Conservation (phyloP, 2,113 vertebrate genomes). For the Podarcis cretensis region DNA sequence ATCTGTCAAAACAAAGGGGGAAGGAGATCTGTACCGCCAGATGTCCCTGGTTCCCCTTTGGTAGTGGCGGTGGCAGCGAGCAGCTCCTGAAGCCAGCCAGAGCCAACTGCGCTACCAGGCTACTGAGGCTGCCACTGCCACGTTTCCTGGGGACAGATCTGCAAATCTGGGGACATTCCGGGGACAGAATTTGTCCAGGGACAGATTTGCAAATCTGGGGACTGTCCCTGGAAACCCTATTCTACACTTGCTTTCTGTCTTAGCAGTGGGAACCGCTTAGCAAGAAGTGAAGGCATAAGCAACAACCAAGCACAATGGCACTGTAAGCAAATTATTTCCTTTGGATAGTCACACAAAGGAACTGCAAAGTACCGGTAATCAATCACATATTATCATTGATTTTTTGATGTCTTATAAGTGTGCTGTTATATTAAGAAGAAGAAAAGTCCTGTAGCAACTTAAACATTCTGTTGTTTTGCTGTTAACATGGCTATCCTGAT, state of each 20-base stretch:
- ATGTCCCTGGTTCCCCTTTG: no score
- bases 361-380: constrained; percentile 24
- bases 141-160: no score
- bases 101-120: no score
- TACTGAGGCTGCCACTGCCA: no score
- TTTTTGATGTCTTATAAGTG: not conserved
- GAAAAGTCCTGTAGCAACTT: not conserved
- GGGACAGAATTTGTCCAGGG: no score
- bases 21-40: no score
- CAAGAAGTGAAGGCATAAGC: not conserved
- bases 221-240: no score
- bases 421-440: not conserved
- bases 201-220: no score
- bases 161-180: no score
- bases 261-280: constrained; percentile 40
- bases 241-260: constrained; percentile 19
- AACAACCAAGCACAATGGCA: constrained; percentile 29
- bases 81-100: no score
- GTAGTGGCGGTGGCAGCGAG: no score
- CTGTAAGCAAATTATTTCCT: constrained; percentile 54
- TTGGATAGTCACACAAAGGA: constrained; percentile 13
- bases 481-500: not conserved
- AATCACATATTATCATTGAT: not conserved
- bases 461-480: not conserved
- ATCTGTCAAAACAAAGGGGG: no score